Conservation (phyloP, 2,113 vertebrate genomes). For the Atractosteus spatula region DNA sequence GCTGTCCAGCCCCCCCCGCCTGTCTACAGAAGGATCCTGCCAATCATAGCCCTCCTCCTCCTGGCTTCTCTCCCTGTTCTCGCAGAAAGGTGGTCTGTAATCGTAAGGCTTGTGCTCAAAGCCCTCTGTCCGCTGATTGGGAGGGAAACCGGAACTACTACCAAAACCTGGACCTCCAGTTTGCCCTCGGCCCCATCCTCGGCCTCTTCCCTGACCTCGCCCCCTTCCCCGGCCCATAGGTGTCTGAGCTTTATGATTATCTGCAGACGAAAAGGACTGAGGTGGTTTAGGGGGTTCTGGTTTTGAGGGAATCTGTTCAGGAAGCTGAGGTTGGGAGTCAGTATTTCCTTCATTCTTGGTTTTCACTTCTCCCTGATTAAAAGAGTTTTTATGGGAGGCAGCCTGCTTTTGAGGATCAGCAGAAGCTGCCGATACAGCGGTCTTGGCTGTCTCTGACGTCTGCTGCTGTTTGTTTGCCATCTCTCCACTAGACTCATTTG, state of each 20-base stretch:
- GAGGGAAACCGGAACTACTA: neutral
- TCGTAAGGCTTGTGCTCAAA: conserved; percentile 44
- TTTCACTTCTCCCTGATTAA: conserved; percentile 34
- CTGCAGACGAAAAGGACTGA: conserved; percentile 35
- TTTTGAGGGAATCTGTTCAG: conserved; percentile 60
- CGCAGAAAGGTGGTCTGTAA: conserved; percentile 56
- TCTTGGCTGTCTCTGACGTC: conserved; percentile 25
- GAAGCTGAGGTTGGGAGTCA: conserved; percentile 59
- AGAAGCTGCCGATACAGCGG: conserved; percentile 20
- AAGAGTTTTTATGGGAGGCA: conserved; percentile 20
- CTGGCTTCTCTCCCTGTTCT: conserved; percentile 33
- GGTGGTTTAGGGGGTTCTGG: conserved; percentile 54
- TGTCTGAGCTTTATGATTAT: conserved; percentile 34
- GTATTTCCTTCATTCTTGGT: conserved; percentile 42
- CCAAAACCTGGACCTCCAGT: conserved; percentile 32
- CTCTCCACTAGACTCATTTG: conserved; percentile 2
- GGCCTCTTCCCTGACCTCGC: conserved; percentile 50
- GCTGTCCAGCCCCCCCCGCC: conserved; percentile 53
- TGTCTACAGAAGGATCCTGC: conserved; percentile 56
- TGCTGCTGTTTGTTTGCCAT: conserved; percentile 28
- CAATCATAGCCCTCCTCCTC: conserved; percentile 54
- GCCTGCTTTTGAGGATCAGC: conserved; percentile 13
- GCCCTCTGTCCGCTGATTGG: conserved; percentile 30
- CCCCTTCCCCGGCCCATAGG: conserved; percentile 43
- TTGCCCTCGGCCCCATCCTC: conserved; percentile 47